Percentiles rank a stretch among this genome's conserved stretches.
Evolutionary conservation across 2,797 vertebrate genomes (phyloP).

Genomic region (Bufotes viridis): DNA sequence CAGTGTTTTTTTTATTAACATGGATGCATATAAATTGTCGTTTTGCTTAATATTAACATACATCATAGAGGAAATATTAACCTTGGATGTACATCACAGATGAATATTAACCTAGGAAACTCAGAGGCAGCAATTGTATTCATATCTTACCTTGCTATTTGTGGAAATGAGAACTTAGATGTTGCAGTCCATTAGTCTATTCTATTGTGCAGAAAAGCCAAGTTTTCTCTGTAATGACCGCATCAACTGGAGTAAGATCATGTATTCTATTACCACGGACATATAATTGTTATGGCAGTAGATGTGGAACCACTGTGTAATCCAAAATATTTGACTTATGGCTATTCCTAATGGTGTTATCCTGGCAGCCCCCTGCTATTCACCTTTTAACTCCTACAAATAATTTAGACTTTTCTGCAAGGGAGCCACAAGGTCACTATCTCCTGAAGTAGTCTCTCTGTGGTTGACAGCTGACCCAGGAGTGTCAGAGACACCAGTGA

Average conservation of each 20-base stretch:
- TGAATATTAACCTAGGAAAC: background rate
- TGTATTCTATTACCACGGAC: background rate
- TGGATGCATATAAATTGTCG: background rate
- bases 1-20: background rate
- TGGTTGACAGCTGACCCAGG: too few relatives aligned
- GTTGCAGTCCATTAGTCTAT: background rate
- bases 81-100: constrained; percentile 4
- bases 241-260: background rate
- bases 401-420: too few relatives aligned
- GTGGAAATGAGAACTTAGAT: constrained; percentile 16
- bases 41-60: constrained; percentile 4
- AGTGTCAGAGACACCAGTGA: too few relatives aligned
- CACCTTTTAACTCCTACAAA: too few relatives aligned
- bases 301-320: too few relatives aligned
- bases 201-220: constrained; percentile 10
- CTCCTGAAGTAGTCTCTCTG: too few relatives aligned
- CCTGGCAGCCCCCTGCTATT: too few relatives aligned
- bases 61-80: constrained; percentile 9
- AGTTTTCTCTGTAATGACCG: background rate
- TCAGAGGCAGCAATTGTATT: background rate
- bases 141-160: background rate
- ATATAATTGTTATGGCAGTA: too few relatives aligned
- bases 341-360: too few relatives aligned
- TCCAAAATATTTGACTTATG: too few relatives aligned
- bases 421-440: too few relatives aligned